Evolutionary conservation across 2,888 invertebrate species (phyloP), one percentile per base, ranked within the genome.

Genomic region (Xylota segnis): DNA sequence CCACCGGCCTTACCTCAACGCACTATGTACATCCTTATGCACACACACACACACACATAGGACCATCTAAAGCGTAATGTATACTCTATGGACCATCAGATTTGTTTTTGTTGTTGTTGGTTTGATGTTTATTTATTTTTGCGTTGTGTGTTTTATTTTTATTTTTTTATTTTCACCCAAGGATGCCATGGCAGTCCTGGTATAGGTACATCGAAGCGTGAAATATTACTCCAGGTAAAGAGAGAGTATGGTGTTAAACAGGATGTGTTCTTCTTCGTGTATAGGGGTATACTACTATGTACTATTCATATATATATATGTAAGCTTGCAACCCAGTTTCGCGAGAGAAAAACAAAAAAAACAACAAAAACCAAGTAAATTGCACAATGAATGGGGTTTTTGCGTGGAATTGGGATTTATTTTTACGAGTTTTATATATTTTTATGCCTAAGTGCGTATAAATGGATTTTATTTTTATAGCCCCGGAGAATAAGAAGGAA

Each of bases 391-490:
- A 76, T 63, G 52, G 37, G 65, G 52, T 76, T 70, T 70, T 59
- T 59, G 70, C 75, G 70, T 81, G 65, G 76, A 82, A 86, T 81
- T 65, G 75, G 81, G 81, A 84, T 84, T 84, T 76, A 75, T 66
- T 75, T 76, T 75, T 76, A 86, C 54, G 75, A 76, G 75, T 75
- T 34, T 63, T 71, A 54, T 58, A 79, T 63, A 71, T 71, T 70
- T 81, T 66, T 76, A 76, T 81, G 71, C 75, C 76, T 82, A 86
- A 86, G 81, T 86, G 84, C 75, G 84, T 81, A 86, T 86, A 82
- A 86, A 86, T 86, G 84, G 81, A 81, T 81, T 76, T 82, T 61
- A 84, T 81, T 82, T 86, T 86, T 84, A 79, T 84, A 63, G 61
- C 61, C 3, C 23, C 68, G 18, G 12, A 29, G 12, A 23, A 23